phyloP scores from a whole-genome alignment of 1,140 invertebrate genomes.

The Anagrus nilaparvatae region DNA sequence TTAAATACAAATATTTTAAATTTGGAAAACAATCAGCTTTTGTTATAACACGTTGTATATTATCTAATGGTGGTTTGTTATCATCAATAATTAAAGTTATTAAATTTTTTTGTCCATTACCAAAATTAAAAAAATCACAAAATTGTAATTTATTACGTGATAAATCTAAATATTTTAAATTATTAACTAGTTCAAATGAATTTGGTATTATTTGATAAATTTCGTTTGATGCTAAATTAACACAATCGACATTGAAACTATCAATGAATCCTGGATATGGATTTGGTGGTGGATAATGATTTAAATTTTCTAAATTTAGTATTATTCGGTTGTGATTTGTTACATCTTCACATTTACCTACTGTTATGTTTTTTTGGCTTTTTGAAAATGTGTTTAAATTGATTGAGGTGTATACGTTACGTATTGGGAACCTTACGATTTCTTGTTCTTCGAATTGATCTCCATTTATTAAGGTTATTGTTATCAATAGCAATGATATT shows the following conservation, averaged over 20 bases:
- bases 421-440: slow-evolving; percentile 20
- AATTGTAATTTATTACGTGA: slow-evolving; percentile 26
- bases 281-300: slow-evolving; percentile 17
- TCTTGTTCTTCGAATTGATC: slow-evolving; percentile 4
- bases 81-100: slow-evolving; percentile 27
- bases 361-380: slow-evolving; percentile 15
- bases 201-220: slow-evolving; percentile 23
- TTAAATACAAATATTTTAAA: slow-evolving; percentile 25
- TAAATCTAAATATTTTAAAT: slow-evolving; percentile 27
- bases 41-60: slow-evolving; percentile 9
- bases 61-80: slow-evolving; percentile 18
- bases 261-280: slow-evolving; percentile 24
- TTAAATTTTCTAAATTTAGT: slow-evolving; percentile 22
- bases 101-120: slow-evolving; percentile 14
- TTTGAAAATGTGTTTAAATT: slow-evolving; percentile 4
- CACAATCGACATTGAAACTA: slow-evolving; percentile 19
- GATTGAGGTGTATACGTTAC: slow-evolving; percentile 18
- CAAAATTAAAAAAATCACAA: slow-evolving; percentile 24
- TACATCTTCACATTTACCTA: slow-evolving; percentile 27
- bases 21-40: slow-evolving; percentile 20
- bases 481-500: not conserved
- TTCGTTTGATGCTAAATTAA: slow-evolving; percentile 27
- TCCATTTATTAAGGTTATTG: not conserved
- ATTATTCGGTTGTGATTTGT: slow-evolving; percentile 17
- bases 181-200: slow-evolving; percentile 24